Evolutionary conservation across 2,888 invertebrate genomes (phyloP).

Genomic region (Drosophila sordidapex): DNA sequence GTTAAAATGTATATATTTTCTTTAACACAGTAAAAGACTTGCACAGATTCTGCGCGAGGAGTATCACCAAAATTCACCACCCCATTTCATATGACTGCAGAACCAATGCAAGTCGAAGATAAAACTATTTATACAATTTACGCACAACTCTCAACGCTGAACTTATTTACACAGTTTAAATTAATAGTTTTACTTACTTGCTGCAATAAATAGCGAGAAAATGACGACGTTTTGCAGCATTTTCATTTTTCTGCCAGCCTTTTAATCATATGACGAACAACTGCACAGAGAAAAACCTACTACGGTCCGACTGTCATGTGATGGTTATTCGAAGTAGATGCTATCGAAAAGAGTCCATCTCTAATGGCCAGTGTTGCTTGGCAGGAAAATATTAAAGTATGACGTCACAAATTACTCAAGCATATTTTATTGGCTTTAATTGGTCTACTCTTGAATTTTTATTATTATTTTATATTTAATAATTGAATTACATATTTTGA

Average conservation of each 20-base stretch:
- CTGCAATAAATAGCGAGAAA: slow-evolving; percentile 80
- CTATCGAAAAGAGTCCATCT: slow-evolving; percentile 46
- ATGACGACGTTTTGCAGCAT: slow-evolving; percentile 82
- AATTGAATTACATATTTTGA: not conserved
- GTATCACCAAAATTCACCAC: slow-evolving; percentile 10
- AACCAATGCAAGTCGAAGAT: slow-evolving; percentile 43
- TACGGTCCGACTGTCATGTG: slow-evolving; percentile 75
- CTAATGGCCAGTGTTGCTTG: slow-evolving; percentile 17
- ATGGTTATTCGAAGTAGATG: slow-evolving; percentile 41
- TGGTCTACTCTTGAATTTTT: not conserved
- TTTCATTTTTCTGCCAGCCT: slow-evolving; percentile 71
- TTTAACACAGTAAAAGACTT: not conserved
- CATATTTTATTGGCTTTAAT: not conserved
- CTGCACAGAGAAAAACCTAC: slow-evolving; percentile 71
- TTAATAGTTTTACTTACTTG: slow-evolving; percentile 79
- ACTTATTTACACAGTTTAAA: not conserved
- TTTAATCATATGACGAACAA: slow-evolving; percentile 84
- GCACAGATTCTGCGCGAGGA: slow-evolving; percentile 61
- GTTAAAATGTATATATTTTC: not conserved
- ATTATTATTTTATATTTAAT: not conserved
- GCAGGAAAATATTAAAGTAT: not conserved
- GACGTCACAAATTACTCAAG: slow-evolving; percentile 20
- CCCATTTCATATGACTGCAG: slow-evolving; percentile 8
- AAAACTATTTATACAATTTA: slow-evolving; percentile 21
- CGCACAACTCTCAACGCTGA: not conserved